Conservation (phyloP, 2,797 vertebrate species). For the Echiichthys vipera region DNA sequence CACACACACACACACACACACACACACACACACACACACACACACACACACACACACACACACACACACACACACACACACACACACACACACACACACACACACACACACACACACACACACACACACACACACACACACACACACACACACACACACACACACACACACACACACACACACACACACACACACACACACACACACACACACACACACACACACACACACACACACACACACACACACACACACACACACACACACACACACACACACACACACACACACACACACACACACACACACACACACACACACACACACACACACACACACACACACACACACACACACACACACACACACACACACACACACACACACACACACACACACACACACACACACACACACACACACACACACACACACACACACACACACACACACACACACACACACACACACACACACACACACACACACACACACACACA, state of each 20-base stretch:
- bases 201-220: slow-evolving; percentile 45
- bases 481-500: slow-evolving; percentile 42
- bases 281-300: slow-evolving; percentile 61
- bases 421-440: slow-evolving; percentile 48
- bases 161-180: slow-evolving; percentile 52
- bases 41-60: not conserved
- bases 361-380: slow-evolving; percentile 58
- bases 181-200: slow-evolving; percentile 60
- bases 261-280: slow-evolving; percentile 47
- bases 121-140: slow-evolving; percentile 17
- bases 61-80: slow-evolving; percentile 58
- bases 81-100: slow-evolving; percentile 57
- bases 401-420: slow-evolving; percentile 1
- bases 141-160: slow-evolving; percentile 38
- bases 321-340: not conserved
- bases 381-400: slow-evolving; percentile 51
- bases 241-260: slow-evolving; percentile 55
- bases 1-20: slow-evolving; percentile 61
- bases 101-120: slow-evolving; percentile 53
- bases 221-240: not conserved
- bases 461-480: slow-evolving; percentile 61
- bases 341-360: slow-evolving; percentile 60
- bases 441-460: slow-evolving; percentile 49
- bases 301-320: slow-evolving; percentile 30
- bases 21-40: slow-evolving; percentile 42